A percentile compares a stretch with the other conserved stretches of the same genome.
These are phyloP conservation scores for Cettia cetti DNA, from an alignment of 2,113 vertebrate species.

Conservation along the genomic window DNA sequence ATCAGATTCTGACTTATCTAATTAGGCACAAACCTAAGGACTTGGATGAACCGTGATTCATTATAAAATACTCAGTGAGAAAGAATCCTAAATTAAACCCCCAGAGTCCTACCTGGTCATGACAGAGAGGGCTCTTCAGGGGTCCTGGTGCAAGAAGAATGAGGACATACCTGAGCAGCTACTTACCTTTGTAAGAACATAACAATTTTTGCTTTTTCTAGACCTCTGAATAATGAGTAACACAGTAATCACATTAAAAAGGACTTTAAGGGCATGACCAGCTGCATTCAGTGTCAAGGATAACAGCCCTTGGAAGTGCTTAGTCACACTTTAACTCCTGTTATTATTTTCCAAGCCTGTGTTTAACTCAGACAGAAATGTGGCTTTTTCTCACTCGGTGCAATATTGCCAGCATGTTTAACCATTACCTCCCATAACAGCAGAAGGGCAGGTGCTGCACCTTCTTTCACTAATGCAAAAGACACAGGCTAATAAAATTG, in stretches of 20 bases:
- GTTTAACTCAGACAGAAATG: slow-evolving; percentile 15
- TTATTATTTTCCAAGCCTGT: slow-evolving; percentile 31
- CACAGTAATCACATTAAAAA: slow-evolving; percentile 40
- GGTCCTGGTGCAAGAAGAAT: background rate
- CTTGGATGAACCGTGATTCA: background rate
- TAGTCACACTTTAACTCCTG: slow-evolving; percentile 42
- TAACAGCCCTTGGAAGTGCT: slow-evolving; percentile 25
- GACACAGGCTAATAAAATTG: background rate
- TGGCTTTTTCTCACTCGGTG: background rate
- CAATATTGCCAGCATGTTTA: background rate
- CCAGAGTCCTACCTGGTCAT: background rate
- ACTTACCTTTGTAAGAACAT: background rate
- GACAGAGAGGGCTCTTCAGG: background rate
- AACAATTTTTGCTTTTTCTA: background rate
- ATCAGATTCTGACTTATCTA: background rate
- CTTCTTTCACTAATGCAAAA: background rate
- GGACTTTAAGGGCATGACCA: slow-evolving; percentile 36
- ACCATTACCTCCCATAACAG: background rate
- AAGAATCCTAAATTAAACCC: background rate
- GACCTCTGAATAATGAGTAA: slow-evolving; percentile 32
- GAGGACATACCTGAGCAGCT: background rate
- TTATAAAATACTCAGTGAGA: background rate
- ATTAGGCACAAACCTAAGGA: background rate
- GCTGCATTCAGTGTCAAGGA: slow-evolving; percentile 16
- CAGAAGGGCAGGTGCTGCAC: background rate